phyloP scores from a whole-genome alignment of 2,113 vertebrate genomes.

The Lepus europaeus region DNA sequence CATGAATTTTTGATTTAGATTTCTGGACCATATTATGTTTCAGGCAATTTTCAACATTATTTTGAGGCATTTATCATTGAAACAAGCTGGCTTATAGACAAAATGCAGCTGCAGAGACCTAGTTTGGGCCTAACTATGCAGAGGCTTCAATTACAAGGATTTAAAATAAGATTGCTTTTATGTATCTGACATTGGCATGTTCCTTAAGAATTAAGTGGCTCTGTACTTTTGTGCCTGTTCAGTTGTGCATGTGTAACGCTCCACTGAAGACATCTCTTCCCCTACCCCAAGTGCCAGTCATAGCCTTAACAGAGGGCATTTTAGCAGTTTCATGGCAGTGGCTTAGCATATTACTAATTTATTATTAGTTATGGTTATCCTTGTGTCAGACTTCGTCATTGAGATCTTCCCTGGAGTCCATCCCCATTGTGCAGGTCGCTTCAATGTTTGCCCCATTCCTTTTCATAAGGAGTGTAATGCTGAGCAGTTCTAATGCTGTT shows the following conservation, averaged over 20 bases:
- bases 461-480: not conserved
- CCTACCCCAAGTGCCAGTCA: not conserved
- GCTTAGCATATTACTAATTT: not conserved
- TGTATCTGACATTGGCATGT: not conserved
- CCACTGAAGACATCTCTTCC: not conserved
- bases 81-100: conserved; percentile 26
- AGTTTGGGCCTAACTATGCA: not conserved
- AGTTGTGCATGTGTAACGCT: not conserved
- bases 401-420: not conserved
- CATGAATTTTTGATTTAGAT: not conserved
- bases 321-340: not conserved
- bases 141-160: conserved; percentile 1
- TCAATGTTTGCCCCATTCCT: not conserved
- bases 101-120: not conserved
- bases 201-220: not conserved
- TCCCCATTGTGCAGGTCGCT: not conserved
- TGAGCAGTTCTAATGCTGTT: not conserved
- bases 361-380: not conserved
- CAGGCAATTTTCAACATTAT: conserved; percentile 13
- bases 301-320: not conserved
- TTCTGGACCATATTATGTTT: conserved; percentile 26
- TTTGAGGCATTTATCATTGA: not conserved
- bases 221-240: not conserved
- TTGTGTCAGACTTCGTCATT: not conserved
- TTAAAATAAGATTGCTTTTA: not conserved